phyloP scores from a whole-genome alignment of 2,797 vertebrate genomes.

The Pipistrellus kuhlii region DNA sequence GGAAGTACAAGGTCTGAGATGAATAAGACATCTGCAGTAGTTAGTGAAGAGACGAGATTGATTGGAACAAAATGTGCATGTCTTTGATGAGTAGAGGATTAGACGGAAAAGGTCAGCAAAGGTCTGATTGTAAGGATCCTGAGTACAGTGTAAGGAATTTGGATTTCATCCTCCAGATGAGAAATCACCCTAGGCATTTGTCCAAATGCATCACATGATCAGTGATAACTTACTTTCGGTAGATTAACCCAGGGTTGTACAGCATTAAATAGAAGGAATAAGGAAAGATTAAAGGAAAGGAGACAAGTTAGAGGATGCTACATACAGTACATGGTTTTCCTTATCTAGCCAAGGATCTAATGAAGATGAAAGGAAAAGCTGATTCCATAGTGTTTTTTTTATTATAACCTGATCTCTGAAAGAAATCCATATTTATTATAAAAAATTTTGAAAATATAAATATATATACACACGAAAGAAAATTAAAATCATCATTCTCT shows the following conservation, averaged over 20 bases:
- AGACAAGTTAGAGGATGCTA: neutral
- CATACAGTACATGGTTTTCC: neutral
- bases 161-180: constrained; percentile 51
- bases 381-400: neutral
- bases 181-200: constrained; percentile 45
- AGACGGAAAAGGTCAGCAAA: neutral
- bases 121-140: neutral
- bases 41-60: constrained; percentile 8
- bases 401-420: constrained; percentile 9
- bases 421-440: neutral
- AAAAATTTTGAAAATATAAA: neutral
- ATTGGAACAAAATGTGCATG: constrained; percentile 28
- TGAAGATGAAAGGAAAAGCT: neutral
- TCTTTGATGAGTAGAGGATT: constrained; percentile 24
- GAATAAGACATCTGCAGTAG: neutral
- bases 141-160: constrained; percentile 46
- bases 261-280: neutral
- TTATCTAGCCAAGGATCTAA: too few species aligned
- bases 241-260: constrained; percentile 26
- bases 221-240: constrained; percentile 50
- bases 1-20: neutral
- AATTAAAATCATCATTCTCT: neutral
- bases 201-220: constrained; percentile 54
- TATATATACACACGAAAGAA: neutral
- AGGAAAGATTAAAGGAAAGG: neutral